Percentiles rank a stretch among this genome's conserved stretches.
phyloP scores from a whole-genome alignment of 2,888 invertebrate species.

The Pollenia angustigena region DNA sequence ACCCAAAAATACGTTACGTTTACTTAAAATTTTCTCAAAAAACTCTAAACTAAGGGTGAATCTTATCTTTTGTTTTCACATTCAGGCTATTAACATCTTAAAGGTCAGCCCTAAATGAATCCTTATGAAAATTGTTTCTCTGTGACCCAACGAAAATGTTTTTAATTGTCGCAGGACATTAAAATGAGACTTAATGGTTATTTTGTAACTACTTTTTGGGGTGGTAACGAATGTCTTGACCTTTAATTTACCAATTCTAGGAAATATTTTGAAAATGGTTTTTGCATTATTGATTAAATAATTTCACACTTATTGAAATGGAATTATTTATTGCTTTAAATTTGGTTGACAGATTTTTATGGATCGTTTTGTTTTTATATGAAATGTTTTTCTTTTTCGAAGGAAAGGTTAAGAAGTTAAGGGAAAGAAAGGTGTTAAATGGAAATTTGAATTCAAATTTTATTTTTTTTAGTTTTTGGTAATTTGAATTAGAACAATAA shows the following conservation, averaged over 20 bases:
- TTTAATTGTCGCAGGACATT: background rate
- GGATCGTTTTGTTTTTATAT: background rate
- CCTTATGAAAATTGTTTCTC: slow-evolving; percentile 53
- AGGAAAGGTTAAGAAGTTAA: background rate
- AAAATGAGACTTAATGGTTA: slow-evolving; percentile 20
- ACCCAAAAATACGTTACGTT: slow-evolving; percentile 11
- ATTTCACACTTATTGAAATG: slow-evolving; percentile 59
- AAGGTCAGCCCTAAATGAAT: slow-evolving; percentile 35
- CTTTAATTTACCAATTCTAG: slow-evolving; percentile 24
- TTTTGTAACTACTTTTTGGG: background rate
- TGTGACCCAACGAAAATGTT: slow-evolving; percentile 38
- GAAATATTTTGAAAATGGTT: slow-evolving; percentile 24
- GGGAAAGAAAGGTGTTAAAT: background rate
- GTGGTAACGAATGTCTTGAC: slow-evolving; percentile 44
- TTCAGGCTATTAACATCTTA: slow-evolving; percentile 46
- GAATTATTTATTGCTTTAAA: slow-evolving; percentile 40
- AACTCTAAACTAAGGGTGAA: slow-evolving; percentile 39
- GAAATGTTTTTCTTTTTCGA: slow-evolving; percentile 4
- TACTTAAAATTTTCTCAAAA: background rate
- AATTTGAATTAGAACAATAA: background rate
- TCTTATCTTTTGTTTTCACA: slow-evolving; percentile 22
- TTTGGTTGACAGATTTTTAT: slow-evolving; percentile 46
- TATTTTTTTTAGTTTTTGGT: background rate
- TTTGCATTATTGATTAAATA: slow-evolving; percentile 38
- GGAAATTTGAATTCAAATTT: background rate